Conservation (phyloP, 2,888 invertebrate species). For the Acrocyrtus sp. region DNA sequence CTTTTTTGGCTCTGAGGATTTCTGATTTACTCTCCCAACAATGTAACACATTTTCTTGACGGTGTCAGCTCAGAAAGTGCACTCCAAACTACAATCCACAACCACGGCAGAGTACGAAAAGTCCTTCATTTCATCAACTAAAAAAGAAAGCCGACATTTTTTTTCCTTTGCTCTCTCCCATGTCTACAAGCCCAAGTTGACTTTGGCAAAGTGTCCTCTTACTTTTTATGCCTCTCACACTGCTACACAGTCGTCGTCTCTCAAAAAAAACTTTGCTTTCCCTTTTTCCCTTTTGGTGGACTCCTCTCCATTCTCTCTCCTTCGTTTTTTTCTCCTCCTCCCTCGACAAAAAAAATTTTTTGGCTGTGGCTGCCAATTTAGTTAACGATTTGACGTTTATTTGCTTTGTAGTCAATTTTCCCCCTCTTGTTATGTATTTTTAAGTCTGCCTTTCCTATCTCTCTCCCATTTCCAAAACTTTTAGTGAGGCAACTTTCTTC, state of each 20-base stretch:
- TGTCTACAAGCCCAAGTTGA: constrained; percentile 13
- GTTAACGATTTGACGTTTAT: constrained; percentile 31
- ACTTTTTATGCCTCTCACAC: not conserved
- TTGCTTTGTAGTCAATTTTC: constrained; percentile 24
- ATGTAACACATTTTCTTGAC: too few species aligned
- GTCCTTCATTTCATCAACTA: too few species aligned
- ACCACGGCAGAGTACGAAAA: too few species aligned
- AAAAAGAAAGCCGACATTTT: constrained; percentile 7
- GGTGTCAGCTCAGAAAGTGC: too few species aligned
- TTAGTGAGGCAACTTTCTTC: too few species aligned
- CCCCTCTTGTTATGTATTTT: not conserved
- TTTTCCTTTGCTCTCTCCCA: constrained; percentile 3
- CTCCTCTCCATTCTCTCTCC: not conserved
- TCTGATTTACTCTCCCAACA: too few species aligned
- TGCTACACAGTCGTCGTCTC: too few species aligned
- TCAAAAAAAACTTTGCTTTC: too few species aligned
- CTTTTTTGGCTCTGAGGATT: too few species aligned
- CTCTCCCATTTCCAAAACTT: too few species aligned
- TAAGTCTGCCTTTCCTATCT: too few species aligned
- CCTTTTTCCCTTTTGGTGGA: constrained; percentile 2
- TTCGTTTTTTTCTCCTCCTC: constrained; percentile 5
- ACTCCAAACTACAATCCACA: too few species aligned
- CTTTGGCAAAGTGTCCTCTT: constrained; percentile 13
- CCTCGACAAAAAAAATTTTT: constrained; percentile 20
- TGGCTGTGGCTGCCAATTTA: constrained; percentile 28